A percentile compares a stretch with the other conserved stretches of the same genome.
These are phyloP conservation scores for Microplitis mediator DNA, from an alignment of 1,140 invertebrate genomes.

Conservation along the genomic window DNA sequence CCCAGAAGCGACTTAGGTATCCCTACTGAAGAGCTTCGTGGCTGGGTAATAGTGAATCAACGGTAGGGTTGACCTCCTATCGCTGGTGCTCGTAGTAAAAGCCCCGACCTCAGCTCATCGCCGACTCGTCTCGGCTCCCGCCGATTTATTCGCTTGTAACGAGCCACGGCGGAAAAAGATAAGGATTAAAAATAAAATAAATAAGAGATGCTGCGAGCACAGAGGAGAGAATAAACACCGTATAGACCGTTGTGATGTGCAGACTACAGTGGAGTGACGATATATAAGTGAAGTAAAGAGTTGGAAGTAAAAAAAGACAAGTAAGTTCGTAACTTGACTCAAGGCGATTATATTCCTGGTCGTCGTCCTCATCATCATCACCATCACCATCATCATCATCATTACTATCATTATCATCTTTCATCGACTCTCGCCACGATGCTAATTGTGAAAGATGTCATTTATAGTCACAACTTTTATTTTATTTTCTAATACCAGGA, in stretches of 20 bases:
- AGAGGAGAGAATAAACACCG: background rate
- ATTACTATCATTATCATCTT: constrained; percentile 34
- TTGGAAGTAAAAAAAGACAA: background rate
- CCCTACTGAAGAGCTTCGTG: background rate
- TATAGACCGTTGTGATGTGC: background rate
- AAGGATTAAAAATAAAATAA: constrained; percentile 11
- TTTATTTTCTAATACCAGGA: background rate
- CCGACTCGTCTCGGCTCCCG: constrained; percentile 38
- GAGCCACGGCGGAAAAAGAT: constrained; percentile 29
- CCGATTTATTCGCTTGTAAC: constrained; percentile 54
- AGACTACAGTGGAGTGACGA: background rate
- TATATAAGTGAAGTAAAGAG: background rate
- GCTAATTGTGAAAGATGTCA: background rate
- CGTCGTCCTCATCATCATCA: constrained; percentile 34
- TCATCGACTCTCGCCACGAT: constrained; percentile 6
- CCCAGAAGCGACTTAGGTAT: constrained; percentile 54
- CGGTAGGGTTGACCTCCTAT: constrained; percentile 51
- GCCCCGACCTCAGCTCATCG: constrained; percentile 39
- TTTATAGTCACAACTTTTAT: background rate
- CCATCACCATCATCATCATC: constrained; percentile 28
- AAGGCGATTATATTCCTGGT: constrained; percentile 36
- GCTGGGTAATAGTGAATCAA: constrained; percentile 47
- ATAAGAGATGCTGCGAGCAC: background rate
- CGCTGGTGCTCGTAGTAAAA: constrained; percentile 37
- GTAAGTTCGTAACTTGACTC: constrained; percentile 16